Base-by-base conservation (phyloP, 2,888 invertebrate genomes). In the Nomada lathburiana region DNA sequence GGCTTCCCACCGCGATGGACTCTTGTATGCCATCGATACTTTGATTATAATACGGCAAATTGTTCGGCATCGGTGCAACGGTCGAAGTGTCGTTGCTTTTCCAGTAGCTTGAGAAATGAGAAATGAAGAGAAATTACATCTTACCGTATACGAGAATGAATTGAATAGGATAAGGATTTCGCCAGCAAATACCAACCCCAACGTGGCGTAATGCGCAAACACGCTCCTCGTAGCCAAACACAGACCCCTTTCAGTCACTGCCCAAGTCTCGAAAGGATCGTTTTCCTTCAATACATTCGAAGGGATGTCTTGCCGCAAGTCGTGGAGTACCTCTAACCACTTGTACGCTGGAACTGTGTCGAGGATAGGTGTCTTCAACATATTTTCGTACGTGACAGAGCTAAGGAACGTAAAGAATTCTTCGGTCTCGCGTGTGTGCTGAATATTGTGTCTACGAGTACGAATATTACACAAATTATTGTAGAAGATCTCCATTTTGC, bases 41-140 rank as follows among this genome's bases (percentile, higher is more conserved):
- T 42, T 62, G 63, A 47, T 10, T 23, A 53, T 69, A 83, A 16
- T 18, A 18, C 1, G 70, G 79, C 0, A 84, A 2, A 9, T 76
- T 1, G 0, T 57, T 11, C 0, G 81, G 81, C 11, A 62, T 0
- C 2, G 84, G 80, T 16, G 86, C 10, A 5, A 83, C 11, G 0
- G 89, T 90, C 88, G 87, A 89, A 73, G 11, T 47, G 47, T 90
- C 88, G 52, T 90, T 78, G 13, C 57, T 65, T 26, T 59, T 69
- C 90, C 90, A 91, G 44, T 90, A 90, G 4, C 91, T 91, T 18
- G 18, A 11, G 47, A n/a, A n/a, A n/a, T n/a, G n/a, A n/a, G n/a
- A n/a, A n/a, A n/a, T n/a, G 36, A 36, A 7, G 7, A 36, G 36
- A 36, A 36, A 36, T 7, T 7, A 4, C 3, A 47, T 2, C 16